Evolutionary conservation across 2,113 vertebrate genomes (phyloP).

Genomic region (Ia io): DNA sequence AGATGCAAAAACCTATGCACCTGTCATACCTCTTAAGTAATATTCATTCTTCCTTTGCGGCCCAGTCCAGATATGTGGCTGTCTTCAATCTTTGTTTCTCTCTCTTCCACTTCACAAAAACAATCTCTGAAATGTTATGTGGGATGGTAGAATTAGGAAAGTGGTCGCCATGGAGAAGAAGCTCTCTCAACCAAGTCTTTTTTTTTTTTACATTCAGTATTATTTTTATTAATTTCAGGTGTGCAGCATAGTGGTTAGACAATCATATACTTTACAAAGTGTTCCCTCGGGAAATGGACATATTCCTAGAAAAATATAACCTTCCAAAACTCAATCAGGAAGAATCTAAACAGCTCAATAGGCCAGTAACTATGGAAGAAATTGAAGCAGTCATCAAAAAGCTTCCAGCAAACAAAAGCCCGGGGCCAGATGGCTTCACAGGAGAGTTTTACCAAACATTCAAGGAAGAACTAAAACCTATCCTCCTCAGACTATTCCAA

Average conservation of each 20-base stretch:
- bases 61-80: not conserved
- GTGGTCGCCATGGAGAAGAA: not conserved
- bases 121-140: not conserved
- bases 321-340: too few species aligned
- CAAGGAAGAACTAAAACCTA: too few species aligned
- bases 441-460: too few species aligned
- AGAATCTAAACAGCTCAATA: too few species aligned
- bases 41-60: not conserved
- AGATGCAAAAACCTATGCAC: not conserved
- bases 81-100: not conserved
- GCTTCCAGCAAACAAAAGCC: too few species aligned
- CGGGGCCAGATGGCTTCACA: too few species aligned
- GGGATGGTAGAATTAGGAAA: not conserved
- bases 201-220: not conserved
- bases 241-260: not conserved
- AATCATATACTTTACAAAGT: not conserved
- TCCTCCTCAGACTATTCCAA: too few species aligned
- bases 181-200: not conserved
- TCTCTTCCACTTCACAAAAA: not conserved
- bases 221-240: not conserved
- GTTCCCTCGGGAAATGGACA: too few species aligned
- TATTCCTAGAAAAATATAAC: too few species aligned
- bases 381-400: too few species aligned
- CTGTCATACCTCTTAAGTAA: not conserved
- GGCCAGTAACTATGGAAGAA: too few species aligned